Conservation (phyloP, 2,797 vertebrate genomes). For the Etheostoma nigrum region DNA sequence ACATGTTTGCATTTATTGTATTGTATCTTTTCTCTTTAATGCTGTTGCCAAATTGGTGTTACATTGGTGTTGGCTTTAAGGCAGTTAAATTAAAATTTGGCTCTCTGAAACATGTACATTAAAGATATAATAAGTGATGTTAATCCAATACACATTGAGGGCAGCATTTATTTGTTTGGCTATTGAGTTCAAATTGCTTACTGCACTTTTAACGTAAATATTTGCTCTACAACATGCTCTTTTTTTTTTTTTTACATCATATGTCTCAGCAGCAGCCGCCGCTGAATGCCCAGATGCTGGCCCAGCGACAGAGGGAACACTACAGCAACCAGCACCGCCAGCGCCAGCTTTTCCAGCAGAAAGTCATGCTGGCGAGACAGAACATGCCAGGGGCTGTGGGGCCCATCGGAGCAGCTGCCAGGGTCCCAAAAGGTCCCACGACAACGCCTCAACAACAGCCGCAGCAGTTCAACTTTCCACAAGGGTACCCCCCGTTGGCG, state of each 20-base stretch:
- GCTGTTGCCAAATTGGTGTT: neutral
- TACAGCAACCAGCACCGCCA: slow-evolving; percentile 96
- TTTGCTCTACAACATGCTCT: neutral
- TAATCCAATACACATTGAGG: too few species aligned
- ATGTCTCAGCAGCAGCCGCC: slow-evolving; percentile 85
- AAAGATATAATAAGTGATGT: too few species aligned
- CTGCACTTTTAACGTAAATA: neutral
- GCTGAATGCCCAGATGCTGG: slow-evolving; percentile 95
- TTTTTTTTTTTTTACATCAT: neutral
- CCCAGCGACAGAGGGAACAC: slow-evolving; percentile 94
- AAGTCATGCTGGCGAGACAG: slow-evolving; percentile 93
- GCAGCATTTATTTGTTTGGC: too few species aligned
- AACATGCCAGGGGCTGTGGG: slow-evolving; percentile 80
- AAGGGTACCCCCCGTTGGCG: slow-evolving; percentile 87
- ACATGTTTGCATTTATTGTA: too few species aligned
- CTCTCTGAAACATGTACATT: neutral
- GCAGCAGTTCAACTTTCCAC: slow-evolving; percentile 91
- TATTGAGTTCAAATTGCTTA: too few species aligned
- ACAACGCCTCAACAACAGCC: slow-evolving; percentile 74
- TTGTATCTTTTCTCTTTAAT: neutral
- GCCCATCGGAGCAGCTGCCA: slow-evolving; percentile 80
- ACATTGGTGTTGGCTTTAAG: too few species aligned
- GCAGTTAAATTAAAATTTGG: neutral
- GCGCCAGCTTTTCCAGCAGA: slow-evolving; percentile 94
- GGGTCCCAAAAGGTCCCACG: slow-evolving; percentile 75